Evolutionary conservation across 2,113 vertebrate genomes (phyloP), one percentile per base, ranked within the genome.

Genomic region (Baryphthengus martii): DNA sequence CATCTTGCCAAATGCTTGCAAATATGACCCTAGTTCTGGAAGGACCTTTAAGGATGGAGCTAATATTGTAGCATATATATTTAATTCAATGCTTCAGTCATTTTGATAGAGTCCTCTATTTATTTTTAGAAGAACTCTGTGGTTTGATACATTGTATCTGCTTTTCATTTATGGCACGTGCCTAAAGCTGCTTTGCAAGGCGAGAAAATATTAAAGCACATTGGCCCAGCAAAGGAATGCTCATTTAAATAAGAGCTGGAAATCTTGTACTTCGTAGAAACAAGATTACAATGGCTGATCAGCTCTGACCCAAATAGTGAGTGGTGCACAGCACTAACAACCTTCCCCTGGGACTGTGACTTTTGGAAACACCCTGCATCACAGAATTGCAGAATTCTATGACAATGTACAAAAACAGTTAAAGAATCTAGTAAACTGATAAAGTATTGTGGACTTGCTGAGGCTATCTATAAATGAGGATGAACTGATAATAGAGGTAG

Each of bases 21-120:
- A 33, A 87, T 82, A 42, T 28, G 24, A 7, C 35, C 33, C 53
- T 29, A 21, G 62, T 67, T 81, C 74, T 89, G 74, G 66, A 56
- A 92, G n/a, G 44, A 20, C 61, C 45, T 84, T 56, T n/a, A 78
- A 61, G 45, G 61, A 23, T 3, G 1, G 29, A 63, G 68, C 14
- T 67, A 67, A 71, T 35, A 50, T 44, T 75, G 21, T 24, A 50
- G 20, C 6, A 10, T 47, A 15, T 39, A 17, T 44, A 15, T 35
- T 61, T 39, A 84, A 78, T 47, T 76, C 26, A 50, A 13, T 2
- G 1, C 17, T 37, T 49, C 0, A 0, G 31, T 52, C 31, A 7
- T 75, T 83, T 77, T 76, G 44, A n/a, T 15, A 53, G 33, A 74
- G 24, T 37, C 15, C 21, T 47, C 31, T 49, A 28, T 67, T 90